These are phyloP conservation scores for Xiphophorus couchianus DNA, from an alignment of 2,113 vertebrate species.

Conservation along the genomic window DNA sequence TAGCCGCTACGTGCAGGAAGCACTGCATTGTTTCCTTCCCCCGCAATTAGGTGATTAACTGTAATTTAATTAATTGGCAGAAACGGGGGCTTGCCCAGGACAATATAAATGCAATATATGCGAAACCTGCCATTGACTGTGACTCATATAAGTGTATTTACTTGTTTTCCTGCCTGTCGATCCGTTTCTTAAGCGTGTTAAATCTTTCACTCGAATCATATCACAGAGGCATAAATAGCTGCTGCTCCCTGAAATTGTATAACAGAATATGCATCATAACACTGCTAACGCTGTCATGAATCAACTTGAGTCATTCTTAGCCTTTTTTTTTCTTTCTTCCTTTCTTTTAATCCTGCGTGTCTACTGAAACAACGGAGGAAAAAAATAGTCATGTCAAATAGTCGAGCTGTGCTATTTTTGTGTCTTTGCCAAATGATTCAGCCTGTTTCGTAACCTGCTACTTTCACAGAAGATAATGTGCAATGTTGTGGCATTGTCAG, in stretches of 20 bases:
- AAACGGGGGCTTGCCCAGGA: too few relatives aligned
- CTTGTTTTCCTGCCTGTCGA: background rate
- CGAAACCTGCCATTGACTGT: background rate
- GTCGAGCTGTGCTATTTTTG: constrained; percentile 53
- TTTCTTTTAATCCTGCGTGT: constrained; percentile 3
- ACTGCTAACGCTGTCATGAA: background rate
- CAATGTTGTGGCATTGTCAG: constrained; percentile 26
- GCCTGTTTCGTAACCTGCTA: constrained; percentile 55
- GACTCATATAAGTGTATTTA: background rate
- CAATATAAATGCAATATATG: background rate
- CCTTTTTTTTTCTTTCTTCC: constrained; percentile 1
- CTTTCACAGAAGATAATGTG: constrained; percentile 41
- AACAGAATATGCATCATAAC: constrained; percentile 3
- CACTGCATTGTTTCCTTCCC: too few relatives aligned
- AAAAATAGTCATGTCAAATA: constrained; percentile 42
- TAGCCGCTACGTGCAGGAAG: too few relatives aligned
- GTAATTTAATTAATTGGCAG: too few relatives aligned
- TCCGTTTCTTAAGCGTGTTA: background rate
- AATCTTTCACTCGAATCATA: background rate
- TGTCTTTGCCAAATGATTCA: constrained; percentile 50
- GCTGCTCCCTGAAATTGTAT: background rate
- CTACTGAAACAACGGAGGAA: constrained; percentile 22
- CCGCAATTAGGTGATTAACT: too few relatives aligned
- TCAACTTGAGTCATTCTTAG: constrained; percentile 15
- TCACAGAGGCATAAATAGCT: background rate